Percentiles rank a stretch among this genome's conserved stretches.
phyloP scores from a whole-genome alignment of 2,113 vertebrate species.

The Sorex fumeus region DNA sequence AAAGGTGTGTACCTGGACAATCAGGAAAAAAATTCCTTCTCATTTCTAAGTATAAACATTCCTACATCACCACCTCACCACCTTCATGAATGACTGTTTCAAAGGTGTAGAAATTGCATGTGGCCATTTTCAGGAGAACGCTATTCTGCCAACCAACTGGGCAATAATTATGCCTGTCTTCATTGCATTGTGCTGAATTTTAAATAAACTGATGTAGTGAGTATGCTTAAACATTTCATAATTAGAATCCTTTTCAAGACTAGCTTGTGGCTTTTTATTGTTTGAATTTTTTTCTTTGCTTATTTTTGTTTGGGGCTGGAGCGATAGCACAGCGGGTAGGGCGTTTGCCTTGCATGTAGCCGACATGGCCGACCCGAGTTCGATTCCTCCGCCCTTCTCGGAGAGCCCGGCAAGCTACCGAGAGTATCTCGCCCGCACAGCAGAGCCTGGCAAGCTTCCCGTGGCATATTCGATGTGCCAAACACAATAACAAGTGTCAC shows the following conservation, averaged over 20 bases:
- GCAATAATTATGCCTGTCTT: neutral
- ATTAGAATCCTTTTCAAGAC: neutral
- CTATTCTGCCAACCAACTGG: neutral
- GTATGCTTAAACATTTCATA: neutral
- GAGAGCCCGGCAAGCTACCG: too few species aligned
- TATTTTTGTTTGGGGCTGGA: too few species aligned
- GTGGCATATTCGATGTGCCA: too few species aligned
- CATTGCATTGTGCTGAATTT: neutral
- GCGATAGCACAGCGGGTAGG: too few species aligned
- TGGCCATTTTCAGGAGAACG: neutral
- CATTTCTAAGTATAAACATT: neutral
- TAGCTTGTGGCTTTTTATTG: too few species aligned
- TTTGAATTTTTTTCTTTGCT: too few species aligned
- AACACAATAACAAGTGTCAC: too few species aligned
- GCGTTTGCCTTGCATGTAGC: too few species aligned
- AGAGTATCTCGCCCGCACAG: too few species aligned
- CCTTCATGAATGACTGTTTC: neutral
- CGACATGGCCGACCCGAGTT: too few species aligned
- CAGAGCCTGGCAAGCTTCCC: too few species aligned
- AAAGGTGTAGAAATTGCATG: neutral
- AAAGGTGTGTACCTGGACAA: neutral
- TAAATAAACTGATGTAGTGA: neutral
- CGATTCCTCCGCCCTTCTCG: too few species aligned
- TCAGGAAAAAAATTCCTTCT: neutral
- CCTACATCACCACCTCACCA: neutral